A percentile compares a stretch with the other conserved stretches of the same genome.
These are phyloP conservation scores for Heliconius himera DNA, from an alignment of 1,140 invertebrate genomes.

Conservation along the genomic window DNA sequence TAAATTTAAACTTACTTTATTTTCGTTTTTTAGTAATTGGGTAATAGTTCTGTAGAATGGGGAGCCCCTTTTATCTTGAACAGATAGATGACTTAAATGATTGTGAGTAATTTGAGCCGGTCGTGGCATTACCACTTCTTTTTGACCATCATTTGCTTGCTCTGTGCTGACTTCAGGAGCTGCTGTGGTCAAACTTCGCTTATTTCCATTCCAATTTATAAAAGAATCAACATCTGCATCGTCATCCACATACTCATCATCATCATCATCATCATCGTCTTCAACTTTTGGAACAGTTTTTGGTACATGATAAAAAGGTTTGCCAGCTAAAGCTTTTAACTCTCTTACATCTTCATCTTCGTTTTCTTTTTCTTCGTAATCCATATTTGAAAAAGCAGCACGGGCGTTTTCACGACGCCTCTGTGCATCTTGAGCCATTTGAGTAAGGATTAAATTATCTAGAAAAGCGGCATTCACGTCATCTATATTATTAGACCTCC, in stretches of 20 bases:
- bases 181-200: slow-evolving; percentile 66
- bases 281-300: slow-evolving; percentile 71
- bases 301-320: slow-evolving; percentile 76
- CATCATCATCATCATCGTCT: slow-evolving; percentile 70
- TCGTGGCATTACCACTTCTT: slow-evolving; percentile 83
- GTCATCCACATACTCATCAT: slow-evolving; percentile 66
- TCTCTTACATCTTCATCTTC: slow-evolving; percentile 85
- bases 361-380: slow-evolving; percentile 77
- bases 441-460: slow-evolving; percentile 83
- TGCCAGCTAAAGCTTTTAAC: slow-evolving; percentile 82
- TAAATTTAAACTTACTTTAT: slow-evolving; percentile 59
- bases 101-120: slow-evolving; percentile 74
- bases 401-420: slow-evolving; percentile 71
- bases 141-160: slow-evolving; percentile 77
- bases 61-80: slow-evolving; percentile 57
- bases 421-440: slow-evolving; percentile 83
- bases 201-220: slow-evolving; percentile 81
- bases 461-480: slow-evolving; percentile 84
- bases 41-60: slow-evolving; percentile 77
- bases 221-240: slow-evolving; percentile 72
- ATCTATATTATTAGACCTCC: slow-evolving; percentile 76
- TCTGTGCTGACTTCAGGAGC: slow-evolving; percentile 52
- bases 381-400: slow-evolving; percentile 62
- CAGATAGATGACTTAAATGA: slow-evolving; percentile 47
- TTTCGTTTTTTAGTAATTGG: slow-evolving; percentile 71